Conservation (phyloP, 2,797 vertebrate species). For the Acanthurus leucopareius region DNA sequence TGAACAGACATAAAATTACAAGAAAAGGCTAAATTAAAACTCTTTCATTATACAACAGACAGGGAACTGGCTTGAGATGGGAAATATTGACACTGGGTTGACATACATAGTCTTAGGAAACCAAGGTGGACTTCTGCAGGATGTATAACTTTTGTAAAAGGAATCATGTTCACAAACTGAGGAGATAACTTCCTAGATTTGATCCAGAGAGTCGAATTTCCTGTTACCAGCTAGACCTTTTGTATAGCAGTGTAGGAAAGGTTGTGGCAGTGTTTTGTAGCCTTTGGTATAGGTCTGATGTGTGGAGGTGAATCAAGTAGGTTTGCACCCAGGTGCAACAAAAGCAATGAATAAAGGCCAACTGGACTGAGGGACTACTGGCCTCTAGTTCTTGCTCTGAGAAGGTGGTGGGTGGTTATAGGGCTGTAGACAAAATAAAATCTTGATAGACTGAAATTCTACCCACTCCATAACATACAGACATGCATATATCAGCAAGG, state of each 20-base stretch:
- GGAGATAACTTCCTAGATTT: background rate
- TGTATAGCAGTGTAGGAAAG: background rate
- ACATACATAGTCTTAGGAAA: background rate
- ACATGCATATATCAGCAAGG: too few species aligned
- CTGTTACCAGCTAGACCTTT: background rate
- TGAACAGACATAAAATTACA: background rate
- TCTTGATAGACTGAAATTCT: too few species aligned
- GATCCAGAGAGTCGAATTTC: background rate
- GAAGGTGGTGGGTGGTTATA: too few species aligned
- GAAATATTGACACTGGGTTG: background rate
- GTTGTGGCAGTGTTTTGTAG: too few species aligned
- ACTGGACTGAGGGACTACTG: too few species aligned
- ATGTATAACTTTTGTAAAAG: background rate
- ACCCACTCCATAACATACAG: too few species aligned
- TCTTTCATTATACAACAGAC: background rate
- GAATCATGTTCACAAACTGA: background rate
- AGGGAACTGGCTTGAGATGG: background rate
- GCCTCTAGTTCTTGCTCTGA: too few species aligned
- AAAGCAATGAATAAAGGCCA: too few species aligned
- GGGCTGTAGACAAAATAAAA: too few species aligned
- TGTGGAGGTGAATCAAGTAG: background rate
- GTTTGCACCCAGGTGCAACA: too few species aligned
- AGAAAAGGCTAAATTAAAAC: slow-evolving; percentile 17
- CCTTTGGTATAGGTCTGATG: background rate
- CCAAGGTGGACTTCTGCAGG: background rate